Percentiles rank a stretch among this genome's conserved stretches.
Evolutionary conservation across 2,888 invertebrate genomes (phyloP).

Genomic region (Drosophila neonasuta): DNA sequence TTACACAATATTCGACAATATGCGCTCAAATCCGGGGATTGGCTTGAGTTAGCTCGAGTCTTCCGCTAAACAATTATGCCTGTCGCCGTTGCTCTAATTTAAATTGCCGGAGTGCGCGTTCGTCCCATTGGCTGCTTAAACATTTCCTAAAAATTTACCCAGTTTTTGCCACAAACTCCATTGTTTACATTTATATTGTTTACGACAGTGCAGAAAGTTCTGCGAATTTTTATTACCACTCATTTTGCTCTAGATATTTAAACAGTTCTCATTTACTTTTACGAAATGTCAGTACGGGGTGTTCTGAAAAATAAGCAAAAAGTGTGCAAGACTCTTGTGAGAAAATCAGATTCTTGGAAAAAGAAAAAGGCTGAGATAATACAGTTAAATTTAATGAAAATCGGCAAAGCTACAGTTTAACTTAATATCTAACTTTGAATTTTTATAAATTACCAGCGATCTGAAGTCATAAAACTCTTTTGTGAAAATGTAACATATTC

Average conservation of each 20-base stretch:
- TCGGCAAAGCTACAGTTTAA: background rate
- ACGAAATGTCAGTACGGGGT: background rate
- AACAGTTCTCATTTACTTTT: slow-evolving; percentile 9
- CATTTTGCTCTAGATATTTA: slow-evolving; percentile 15
- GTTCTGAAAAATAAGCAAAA: slow-evolving; percentile 43
- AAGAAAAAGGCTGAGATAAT: background rate
- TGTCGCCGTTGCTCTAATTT: slow-evolving; percentile 73
- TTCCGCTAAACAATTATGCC: slow-evolving; percentile 52
- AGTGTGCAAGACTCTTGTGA: slow-evolving; percentile 23
- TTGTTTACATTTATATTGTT: slow-evolving; percentile 56
- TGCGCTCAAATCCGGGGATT: slow-evolving; percentile 67
- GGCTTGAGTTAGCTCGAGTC: slow-evolving; percentile 27
- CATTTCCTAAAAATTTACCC: slow-evolving; percentile 67
- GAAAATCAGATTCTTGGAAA: slow-evolving; percentile 22
- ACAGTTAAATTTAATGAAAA: background rate
- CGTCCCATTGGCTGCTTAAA: slow-evolving; percentile 47
- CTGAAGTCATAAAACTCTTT: too few species aligned
- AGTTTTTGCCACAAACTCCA: slow-evolving; percentile 62
- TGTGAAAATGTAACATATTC: too few species aligned
- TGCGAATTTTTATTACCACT: slow-evolving; percentile 47
- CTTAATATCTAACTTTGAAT: background rate
- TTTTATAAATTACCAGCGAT: too few species aligned
- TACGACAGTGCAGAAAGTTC: slow-evolving; percentile 55
- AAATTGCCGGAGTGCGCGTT: slow-evolving; percentile 48
- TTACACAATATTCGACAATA: slow-evolving; percentile 74